These are phyloP conservation scores for Pseudopodoces humilis DNA, from an alignment of 2,113 vertebrate genomes.

Conservation along the genomic window DNA sequence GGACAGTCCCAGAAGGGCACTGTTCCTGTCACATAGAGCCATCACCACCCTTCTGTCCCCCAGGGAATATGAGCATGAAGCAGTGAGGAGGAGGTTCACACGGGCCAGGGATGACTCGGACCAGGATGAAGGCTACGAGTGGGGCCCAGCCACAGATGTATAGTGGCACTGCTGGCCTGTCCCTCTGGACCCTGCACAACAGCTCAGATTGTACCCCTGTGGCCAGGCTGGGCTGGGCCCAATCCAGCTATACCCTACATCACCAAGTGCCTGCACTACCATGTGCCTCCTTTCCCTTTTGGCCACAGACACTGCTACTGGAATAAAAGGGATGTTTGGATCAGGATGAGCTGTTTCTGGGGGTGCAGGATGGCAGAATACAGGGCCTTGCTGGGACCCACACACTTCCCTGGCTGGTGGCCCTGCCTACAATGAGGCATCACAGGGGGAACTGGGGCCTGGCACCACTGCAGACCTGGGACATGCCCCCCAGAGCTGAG, in stretches of 20 bases:
- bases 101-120: constrained; percentile 86
- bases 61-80: constrained; percentile 82
- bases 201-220: background rate
- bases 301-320: background rate
- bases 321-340: constrained; percentile 34
- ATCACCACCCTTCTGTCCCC: background rate
- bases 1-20: fast-evolving
- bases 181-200: background rate
- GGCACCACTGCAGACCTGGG: fast-evolving
- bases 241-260: background rate
- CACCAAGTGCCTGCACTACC: background rate
- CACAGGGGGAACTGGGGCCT: fast-evolving
- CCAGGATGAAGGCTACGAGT: constrained; percentile 77
- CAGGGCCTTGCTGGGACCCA: background rate
- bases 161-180: constrained; percentile 38
- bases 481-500: background rate
- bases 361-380: fast-evolving
- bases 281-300: background rate
- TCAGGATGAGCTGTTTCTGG: fast-evolving
- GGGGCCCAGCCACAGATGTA: constrained; percentile 94
- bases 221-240: background rate
- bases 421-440: background rate
- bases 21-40: background rate
- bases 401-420: fast-evolving
- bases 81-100: constrained; percentile 83